These are phyloP conservation scores for Calliopsis andreniformis DNA, from an alignment of 1,140 invertebrate genomes.

Conservation along the genomic window DNA sequence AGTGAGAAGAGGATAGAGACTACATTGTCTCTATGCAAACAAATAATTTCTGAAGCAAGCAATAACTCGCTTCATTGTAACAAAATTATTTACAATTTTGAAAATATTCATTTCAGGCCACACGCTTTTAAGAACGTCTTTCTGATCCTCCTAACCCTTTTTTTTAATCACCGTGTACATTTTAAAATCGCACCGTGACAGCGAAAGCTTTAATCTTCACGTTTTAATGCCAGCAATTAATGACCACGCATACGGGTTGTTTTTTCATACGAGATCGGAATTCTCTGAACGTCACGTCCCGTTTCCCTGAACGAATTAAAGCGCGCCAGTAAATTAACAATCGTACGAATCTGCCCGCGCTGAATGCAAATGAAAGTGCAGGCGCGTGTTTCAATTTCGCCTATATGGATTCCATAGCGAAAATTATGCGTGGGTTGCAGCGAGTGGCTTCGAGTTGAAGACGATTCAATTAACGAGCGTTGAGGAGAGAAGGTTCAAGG, in stretches of 20 bases:
- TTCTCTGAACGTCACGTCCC: not conserved
- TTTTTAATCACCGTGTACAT: too few relatives aligned
- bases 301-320: not conserved
- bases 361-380: constrained; percentile 19
- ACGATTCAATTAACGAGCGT: not conserved
- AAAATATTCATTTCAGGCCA: too few relatives aligned
- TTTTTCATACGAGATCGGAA: not conserved
- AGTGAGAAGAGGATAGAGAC: too few relatives aligned
- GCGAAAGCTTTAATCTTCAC: not conserved
- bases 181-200: too few relatives aligned
- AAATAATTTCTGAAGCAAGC: too few relatives aligned
- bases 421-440: constrained; percentile 26
- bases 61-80: too few relatives aligned
- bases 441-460: not conserved
- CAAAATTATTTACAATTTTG: too few relatives aligned
- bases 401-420: not conserved
- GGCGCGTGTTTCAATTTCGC: constrained; percentile 26
- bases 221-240: not conserved
- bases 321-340: constrained; percentile 30
- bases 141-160: too few relatives aligned
- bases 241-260: not conserved
- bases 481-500: too few relatives aligned
- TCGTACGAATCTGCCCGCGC: not conserved
- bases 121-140: too few relatives aligned
- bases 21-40: too few relatives aligned